A percentile compares a stretch with the other conserved stretches of the same genome.
Conservation (phyloP, 2,888 invertebrate genomes). For the Esperia sulphurella region DNA sequence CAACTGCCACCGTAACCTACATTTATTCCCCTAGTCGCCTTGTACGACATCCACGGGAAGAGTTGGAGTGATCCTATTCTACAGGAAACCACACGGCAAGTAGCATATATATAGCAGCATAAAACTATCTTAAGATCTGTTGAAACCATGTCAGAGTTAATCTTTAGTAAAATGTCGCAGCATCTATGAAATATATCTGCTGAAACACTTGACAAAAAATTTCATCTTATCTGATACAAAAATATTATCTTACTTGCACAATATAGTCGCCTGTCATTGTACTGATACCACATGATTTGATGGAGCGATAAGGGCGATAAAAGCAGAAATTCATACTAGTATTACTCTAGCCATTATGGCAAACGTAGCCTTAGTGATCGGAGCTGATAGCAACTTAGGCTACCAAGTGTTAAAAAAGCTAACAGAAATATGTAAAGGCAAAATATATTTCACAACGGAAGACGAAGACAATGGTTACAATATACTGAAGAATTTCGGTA, state of each 20-base stretch:
- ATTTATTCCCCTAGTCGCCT: no score
- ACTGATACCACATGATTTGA: conserved; percentile 56
- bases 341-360: conserved; percentile 51
- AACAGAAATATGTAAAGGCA: conserved; percentile 47
- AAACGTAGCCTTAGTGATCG: conserved; percentile 64
- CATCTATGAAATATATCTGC: conserved; percentile 22
- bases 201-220: conserved; percentile 23
- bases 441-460: conserved; percentile 68
- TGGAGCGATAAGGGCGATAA: conserved; percentile 62
- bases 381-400: conserved; percentile 65
- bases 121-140: no score
- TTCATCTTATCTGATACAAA: conserved; percentile 38
- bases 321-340: conserved; percentile 39
- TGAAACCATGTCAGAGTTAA: no score
- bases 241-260: conserved; percentile 45
- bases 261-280: conserved; percentile 35
- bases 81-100: no score
- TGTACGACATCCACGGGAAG: no score
- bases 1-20: no score
- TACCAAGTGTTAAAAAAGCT: conserved; percentile 63
- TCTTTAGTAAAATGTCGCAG: conserved; percentile 21
- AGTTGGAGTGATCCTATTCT: no score
- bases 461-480: conserved; percentile 56
- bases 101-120: no score
- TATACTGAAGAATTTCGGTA: conserved; percentile 50